Evolutionary conservation across 2,888 invertebrate species (phyloP).

Genomic region (Entomobrya multifasciata): DNA sequence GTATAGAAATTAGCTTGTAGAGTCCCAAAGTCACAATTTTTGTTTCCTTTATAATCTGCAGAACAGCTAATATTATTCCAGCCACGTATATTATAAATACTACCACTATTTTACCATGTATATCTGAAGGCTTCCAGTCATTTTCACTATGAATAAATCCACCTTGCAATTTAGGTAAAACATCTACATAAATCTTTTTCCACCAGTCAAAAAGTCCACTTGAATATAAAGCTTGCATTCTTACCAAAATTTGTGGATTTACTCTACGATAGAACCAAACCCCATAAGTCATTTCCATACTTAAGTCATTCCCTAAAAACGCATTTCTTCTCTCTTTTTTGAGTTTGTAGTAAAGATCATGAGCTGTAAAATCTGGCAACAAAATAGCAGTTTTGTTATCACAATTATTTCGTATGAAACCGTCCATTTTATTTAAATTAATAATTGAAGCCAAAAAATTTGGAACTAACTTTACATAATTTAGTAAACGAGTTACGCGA

Average conservation of each 20-base stretch:
- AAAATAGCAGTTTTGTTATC: not conserved
- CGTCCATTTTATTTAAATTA: not conserved
- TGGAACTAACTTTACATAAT: not conserved
- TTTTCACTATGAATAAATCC: too few relatives aligned
- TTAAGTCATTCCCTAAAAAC: not conserved
- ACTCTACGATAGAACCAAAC: not conserved
- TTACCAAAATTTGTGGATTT: not conserved
- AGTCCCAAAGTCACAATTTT: too few relatives aligned
- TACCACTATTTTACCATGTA: not conserved
- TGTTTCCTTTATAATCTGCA: too few relatives aligned
- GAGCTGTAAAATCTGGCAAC: not conserved
- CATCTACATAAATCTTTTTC: too few relatives aligned
- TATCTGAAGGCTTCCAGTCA: too few relatives aligned
- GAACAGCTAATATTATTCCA: too few relatives aligned
- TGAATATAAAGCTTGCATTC: not conserved
- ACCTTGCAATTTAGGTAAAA: too few relatives aligned
- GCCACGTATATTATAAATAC: too few relatives aligned
- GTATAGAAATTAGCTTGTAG: too few relatives aligned
- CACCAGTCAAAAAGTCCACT: not conserved
- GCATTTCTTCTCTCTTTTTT: not conserved
- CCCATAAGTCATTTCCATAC: not conserved
- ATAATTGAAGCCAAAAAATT: not conserved
- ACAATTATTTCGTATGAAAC: not conserved
- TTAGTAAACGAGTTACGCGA: too few relatives aligned
- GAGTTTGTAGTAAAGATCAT: too few relatives aligned